Evolutionary conservation across 2,113 vertebrate species (phyloP), one percentile per base, ranked within the genome.

Genomic region (Pseudopipra pipra): DNA sequence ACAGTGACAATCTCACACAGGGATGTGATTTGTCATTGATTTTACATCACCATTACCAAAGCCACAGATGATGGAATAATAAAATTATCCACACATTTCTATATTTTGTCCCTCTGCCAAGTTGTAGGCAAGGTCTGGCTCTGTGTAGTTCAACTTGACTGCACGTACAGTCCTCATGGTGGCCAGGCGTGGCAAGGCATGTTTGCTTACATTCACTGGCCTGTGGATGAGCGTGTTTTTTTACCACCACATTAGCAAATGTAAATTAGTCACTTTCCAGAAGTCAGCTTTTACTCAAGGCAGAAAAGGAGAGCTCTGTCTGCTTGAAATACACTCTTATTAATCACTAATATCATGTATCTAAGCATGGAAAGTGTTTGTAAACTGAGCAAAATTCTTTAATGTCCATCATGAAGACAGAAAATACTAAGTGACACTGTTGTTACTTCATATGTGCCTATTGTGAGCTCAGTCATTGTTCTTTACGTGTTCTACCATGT

Each of bases 21-120:
- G 89, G 74, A 68, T 63, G 70, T 89, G 90, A 82, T 96, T 89
- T 95, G 85, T 74, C 35, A 22, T 23, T 80, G 68, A 81, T 89
- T 96, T 94, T 87, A 81, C 35, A 68, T 75, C 87, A 75, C 35
- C 74, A 44, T 78, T 82, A 85, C 43, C 43, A 67, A 89, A 82
- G 73, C 51, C 70, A 85, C 77, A 89, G 70, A 55, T 52, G 74
- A 76, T 39, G 49, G 49, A 82, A 61, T 84, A 87, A 72, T 51
- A 87, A 85, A 66, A 89, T 82, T 87, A 81, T 75, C 52, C 70
- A 31, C 65, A 59, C 39, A 52, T 81, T 90, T 61, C 66, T 78
- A 33, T 43, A 51, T 74, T 39, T 56, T 75, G 21, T 75, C 66
- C 35, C 58, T 68, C 59, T 92, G 72, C 52, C 77, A 90, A 89